phyloP scores from a whole-genome alignment of 2,888 invertebrate species.

The Epinotia bilunana region DNA sequence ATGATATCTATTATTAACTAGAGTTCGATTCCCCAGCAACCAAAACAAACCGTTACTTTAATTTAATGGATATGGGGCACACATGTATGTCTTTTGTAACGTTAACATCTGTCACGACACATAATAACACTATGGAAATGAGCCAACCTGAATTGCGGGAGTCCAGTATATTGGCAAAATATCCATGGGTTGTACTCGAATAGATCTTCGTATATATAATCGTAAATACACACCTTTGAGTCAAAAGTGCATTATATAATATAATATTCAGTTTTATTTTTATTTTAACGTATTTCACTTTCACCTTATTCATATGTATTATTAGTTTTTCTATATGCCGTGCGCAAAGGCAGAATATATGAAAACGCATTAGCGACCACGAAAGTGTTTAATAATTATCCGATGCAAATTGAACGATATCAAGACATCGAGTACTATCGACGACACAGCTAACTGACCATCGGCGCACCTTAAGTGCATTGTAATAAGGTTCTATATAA shows the following conservation, averaged over 20 bases:
- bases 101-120: constrained; percentile 31
- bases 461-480: too few relatives aligned
- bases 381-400: too few relatives aligned
- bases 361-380: too few relatives aligned
- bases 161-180: constrained; percentile 16
- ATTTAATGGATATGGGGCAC: constrained; percentile 29
- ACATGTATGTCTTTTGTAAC: constrained; percentile 33
- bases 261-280: not conserved
- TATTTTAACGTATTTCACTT: too few relatives aligned
- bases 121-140: constrained; percentile 7
- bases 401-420: too few relatives aligned
- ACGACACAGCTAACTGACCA: too few relatives aligned
- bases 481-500: too few relatives aligned
- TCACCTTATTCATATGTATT: not conserved
- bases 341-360: too few relatives aligned
- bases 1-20: not conserved
- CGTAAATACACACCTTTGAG: not conserved
- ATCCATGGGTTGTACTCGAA: not conserved
- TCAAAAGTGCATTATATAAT: not conserved
- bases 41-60: constrained; percentile 26
- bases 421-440: too few relatives aligned
- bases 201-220: not conserved
- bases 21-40: not conserved
- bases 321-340: too few relatives aligned
- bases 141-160: constrained; percentile 38